phyloP scores from a whole-genome alignment of 2,797 vertebrate genomes.

The Crocidura indochinensis region DNA sequence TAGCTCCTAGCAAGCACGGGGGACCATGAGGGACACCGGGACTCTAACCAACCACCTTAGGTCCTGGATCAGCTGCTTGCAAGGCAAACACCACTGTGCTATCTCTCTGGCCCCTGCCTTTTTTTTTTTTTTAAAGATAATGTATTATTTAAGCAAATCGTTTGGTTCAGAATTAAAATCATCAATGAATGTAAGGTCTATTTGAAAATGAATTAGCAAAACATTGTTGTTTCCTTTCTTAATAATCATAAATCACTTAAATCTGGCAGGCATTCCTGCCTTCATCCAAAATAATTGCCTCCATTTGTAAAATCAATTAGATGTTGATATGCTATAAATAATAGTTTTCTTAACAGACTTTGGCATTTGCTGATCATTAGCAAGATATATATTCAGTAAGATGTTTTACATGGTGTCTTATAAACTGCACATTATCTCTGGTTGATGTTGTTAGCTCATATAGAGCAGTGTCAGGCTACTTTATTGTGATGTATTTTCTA shows the following conservation, averaged over 20 bases:
- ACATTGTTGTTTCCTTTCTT: conserved; percentile 80
- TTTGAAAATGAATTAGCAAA: conserved; percentile 85
- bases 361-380: conserved; percentile 84
- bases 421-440: conserved; percentile 79
- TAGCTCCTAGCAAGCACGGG: too few relatives aligned
- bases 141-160: conserved; percentile 78
- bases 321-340: conserved; percentile 85
- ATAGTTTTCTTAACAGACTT: conserved; percentile 83
- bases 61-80: too few relatives aligned
- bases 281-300: conserved; percentile 86
- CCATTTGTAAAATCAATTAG: conserved; percentile 85
- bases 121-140: conserved; percentile 64
- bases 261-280: conserved; percentile 80
- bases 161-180: conserved; percentile 79
- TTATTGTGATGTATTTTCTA: conserved; percentile 80
- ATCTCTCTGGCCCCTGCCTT: too few relatives aligned
- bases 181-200: conserved; percentile 69
- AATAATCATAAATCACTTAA: conserved; percentile 84
- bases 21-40: too few relatives aligned
- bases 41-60: too few relatives aligned
- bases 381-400: conserved; percentile 82
- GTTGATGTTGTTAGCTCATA: conserved; percentile 80
- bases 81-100: too few relatives aligned
- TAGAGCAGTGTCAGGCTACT: conserved; percentile 72
- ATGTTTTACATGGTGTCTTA: conserved; percentile 83